Percentiles rank a stretch among this genome's conserved stretches.
These are phyloP conservation scores for Marasmarcha lunaedactyla DNA, from an alignment of 2,888 invertebrate species.

Conservation along the genomic window DNA sequence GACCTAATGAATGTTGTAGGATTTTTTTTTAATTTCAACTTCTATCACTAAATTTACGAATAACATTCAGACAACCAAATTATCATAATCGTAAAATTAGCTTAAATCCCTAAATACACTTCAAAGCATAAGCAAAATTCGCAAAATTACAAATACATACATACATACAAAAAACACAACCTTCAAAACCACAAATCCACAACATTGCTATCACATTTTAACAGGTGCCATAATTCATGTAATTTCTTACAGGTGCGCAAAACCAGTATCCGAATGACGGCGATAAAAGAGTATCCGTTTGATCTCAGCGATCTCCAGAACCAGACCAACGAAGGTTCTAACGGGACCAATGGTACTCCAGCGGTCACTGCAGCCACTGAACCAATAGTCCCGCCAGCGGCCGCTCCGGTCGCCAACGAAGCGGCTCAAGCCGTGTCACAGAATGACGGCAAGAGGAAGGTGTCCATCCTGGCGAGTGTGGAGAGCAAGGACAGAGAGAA, in stretches of 20 bases:
- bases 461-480: constrained; percentile 73
- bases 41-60: no score
- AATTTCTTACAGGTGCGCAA: constrained; percentile 47
- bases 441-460: constrained; percentile 66
- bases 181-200: no score
- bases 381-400: constrained; percentile 8
- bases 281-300: constrained; percentile 65
- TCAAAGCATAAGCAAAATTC: no score
- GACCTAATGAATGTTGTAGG: no score
- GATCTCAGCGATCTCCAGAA: constrained; percentile 55
- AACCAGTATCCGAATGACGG: constrained; percentile 64
- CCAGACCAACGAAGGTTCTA: constrained; percentile 25
- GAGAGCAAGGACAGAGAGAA: constrained; percentile 74
- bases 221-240: no score
- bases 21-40: no score
- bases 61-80: no score
- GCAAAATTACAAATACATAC: no score
- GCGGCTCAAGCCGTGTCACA: constrained; percentile 10
- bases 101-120: no score
- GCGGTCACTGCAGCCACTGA: constrained; percentile 12
- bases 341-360: constrained; percentile 17
- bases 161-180: no score
- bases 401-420: constrained; percentile 3
- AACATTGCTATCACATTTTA: no score
- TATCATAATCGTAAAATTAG: no score